Percentiles rank a stretch among this genome's conserved stretches.
Evolutionary conservation across 1,140 invertebrate genomes (phyloP).

Genomic region (Camponotus floridanus): DNA sequence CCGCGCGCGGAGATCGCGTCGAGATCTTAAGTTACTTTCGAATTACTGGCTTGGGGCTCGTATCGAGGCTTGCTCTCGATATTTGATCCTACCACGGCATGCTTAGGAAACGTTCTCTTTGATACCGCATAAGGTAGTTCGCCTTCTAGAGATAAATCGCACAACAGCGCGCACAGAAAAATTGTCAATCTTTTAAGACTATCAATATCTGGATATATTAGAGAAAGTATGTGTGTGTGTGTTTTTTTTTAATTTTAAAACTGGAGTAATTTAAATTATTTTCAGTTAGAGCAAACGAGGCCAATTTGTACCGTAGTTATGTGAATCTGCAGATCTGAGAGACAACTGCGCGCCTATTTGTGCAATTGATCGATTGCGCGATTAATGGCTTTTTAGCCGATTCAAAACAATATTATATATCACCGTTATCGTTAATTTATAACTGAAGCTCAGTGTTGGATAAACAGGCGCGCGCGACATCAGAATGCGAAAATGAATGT

Average conservation of each 20-base stretch:
- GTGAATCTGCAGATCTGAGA: slow-evolving; percentile 18
- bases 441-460: slow-evolving; percentile 36
- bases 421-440: slow-evolving; percentile 37
- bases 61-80: slow-evolving; percentile 54
- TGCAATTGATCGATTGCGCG: slow-evolving; percentile 12
- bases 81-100: slow-evolving; percentile 62
- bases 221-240: background rate
- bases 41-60: slow-evolving; percentile 71
- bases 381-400: slow-evolving; percentile 33
- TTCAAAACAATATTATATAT: slow-evolving; percentile 51
- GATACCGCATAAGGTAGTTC: slow-evolving; percentile 20
- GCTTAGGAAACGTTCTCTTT: slow-evolving; percentile 60
- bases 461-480: slow-evolving; percentile 52
- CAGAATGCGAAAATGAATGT: slow-evolving; percentile 58
- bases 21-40: slow-evolving; percentile 74
- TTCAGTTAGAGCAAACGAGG: background rate
- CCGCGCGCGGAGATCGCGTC: slow-evolving; percentile 49
- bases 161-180: background rate
- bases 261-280: background rate
- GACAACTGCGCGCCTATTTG: background rate
- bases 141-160: slow-evolving; percentile 46
- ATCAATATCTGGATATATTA: slow-evolving; percentile 9
- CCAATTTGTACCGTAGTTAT: background rate
- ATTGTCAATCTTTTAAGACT: background rate
- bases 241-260: background rate